Evolutionary conservation across 2,888 invertebrate genomes (phyloP), one percentile per base, ranked within the genome.

Genomic region (Portevinia maculata): DNA sequence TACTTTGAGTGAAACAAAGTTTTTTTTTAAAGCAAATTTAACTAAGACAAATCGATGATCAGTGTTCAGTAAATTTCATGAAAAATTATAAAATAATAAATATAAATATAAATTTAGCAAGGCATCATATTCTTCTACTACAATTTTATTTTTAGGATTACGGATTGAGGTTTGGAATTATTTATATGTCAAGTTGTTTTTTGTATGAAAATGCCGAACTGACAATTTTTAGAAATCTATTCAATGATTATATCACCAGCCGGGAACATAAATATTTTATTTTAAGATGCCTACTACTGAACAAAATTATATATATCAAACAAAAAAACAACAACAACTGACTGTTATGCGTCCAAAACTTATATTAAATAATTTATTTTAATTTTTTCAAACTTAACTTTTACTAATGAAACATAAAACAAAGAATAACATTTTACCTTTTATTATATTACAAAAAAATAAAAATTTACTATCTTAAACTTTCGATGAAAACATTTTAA

Each of bases 31-130:
- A 37, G 48, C 9, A 55, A 24, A 55, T 57, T 62, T 64, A 73
- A 64, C 55, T 55, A 71, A 83, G 71, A 83, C 76, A 83, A 83
- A 83, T 78, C 83, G 78, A 83, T 60, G 78, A 71, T 78, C 60
- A 67, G 83, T 83, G 83, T 83, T 83, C 83, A 76, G 78, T 78
- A 83, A 71, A 78, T 65, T 46, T 70, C 65, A 75, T 75, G 70
- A 53, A 76, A 48, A 71, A 71, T 83, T n/a, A n/a, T n/a, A n/a
- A n/a, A n/a, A n/a, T n/a, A n/a, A n/a, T n/a, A n/a, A n/a, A n/a
- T n/a, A n/a, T n/a, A n/a, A n/a, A 46, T 41, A 50, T 44, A 30
- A 39, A 39, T 8, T 46, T 46, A 73, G 19, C 24, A 37, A 55
- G 37, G 39, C 46, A 67, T 30, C 55, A 17, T 70, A 48, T 57